phyloP scores from a whole-genome alignment of 2,113 vertebrate genomes.

The Ciconia boyciana region DNA sequence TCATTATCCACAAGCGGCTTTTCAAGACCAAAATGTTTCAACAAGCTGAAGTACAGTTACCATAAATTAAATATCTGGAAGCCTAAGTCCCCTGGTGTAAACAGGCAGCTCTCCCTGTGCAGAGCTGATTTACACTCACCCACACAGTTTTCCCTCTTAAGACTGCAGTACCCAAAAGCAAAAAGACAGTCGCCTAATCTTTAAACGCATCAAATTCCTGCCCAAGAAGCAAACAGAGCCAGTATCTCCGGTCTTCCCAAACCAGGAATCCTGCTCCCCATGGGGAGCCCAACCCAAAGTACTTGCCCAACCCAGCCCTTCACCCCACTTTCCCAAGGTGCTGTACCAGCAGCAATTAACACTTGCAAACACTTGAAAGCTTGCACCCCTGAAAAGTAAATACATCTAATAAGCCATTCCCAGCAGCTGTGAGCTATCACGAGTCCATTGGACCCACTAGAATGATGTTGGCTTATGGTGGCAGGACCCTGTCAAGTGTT shows the following conservation, averaged over 20 bases:
- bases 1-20: slow-evolving; percentile 16
- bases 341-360: neutral
- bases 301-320: neutral
- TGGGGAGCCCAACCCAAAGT: neutral
- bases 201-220: neutral
- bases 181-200: neutral
- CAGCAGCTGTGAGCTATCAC: neutral
- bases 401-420: neutral
- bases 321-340: neutral
- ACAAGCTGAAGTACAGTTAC: neutral
- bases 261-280: neutral
- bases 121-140: slow-evolving; percentile 9
- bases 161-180: neutral
- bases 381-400: neutral
- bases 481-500: neutral
- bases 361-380: neutral
- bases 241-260: neutral
- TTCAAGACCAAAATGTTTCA: slow-evolving; percentile 15
- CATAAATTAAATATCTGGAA: slow-evolving; percentile 42
- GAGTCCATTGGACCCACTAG: fast-evolving
- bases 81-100: neutral
- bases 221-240: neutral
- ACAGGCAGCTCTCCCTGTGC: neutral
- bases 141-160: neutral
- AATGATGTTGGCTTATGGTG: fast-evolving